Evolutionary conservation across 2,113 vertebrate genomes (phyloP).

Genomic region (Odontesthes bonariensis): DNA sequence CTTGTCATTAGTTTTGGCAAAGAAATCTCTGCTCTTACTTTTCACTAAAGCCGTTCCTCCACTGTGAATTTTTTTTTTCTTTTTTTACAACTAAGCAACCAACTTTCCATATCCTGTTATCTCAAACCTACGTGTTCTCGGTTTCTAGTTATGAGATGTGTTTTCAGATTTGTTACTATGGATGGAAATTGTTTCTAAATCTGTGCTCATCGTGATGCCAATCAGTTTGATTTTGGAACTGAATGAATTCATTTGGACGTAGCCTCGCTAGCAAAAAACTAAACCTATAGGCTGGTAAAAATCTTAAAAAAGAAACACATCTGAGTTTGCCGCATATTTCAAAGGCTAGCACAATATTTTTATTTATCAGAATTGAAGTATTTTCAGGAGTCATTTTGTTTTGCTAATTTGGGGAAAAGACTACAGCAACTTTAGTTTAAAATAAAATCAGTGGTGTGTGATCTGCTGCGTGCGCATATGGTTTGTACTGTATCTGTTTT

Average conservation of each 20-base stretch:
- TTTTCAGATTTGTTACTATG: no score
- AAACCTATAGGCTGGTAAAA: conserved; percentile 1
- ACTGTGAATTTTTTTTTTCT: no score
- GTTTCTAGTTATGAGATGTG: no score
- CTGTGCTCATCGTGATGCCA: no score
- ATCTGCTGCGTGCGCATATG: conserved; percentile 2
- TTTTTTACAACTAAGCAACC: no score
- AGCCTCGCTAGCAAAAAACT: not conserved
- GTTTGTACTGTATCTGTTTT: conserved; percentile 63
- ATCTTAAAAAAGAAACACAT: not conserved
- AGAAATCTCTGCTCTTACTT: not conserved
- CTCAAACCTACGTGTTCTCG: not conserved
- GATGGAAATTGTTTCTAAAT: no score
- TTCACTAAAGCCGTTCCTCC: no score
- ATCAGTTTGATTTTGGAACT: no score
- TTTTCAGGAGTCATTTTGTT: no score
- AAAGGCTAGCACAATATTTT: no score
- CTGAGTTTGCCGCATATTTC: conserved; percentile 1
- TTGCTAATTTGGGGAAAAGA: not conserved
- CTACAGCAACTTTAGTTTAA: not conserved
- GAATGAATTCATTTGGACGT: no score
- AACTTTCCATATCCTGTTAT: not conserved
- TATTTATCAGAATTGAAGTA: no score
- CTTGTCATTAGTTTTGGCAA: not conserved
- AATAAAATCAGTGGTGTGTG: conserved; percentile 31